Evolutionary conservation across 1,140 invertebrate species (phyloP), one percentile per base, ranked within the genome.

Genomic region (Bilobella aurantiaca): DNA sequence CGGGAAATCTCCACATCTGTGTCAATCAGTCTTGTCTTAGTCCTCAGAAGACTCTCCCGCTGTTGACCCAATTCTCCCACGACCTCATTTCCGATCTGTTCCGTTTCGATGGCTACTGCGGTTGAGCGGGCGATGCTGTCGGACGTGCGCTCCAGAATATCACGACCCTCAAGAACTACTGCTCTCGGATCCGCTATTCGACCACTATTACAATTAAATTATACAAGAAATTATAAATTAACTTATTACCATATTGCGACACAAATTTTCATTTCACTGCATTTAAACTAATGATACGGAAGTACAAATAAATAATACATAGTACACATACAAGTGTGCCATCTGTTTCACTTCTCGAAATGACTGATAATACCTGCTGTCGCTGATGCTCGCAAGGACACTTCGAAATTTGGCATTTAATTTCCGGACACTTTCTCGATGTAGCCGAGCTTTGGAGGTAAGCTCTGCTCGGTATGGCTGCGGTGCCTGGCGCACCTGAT

Each of bases 31-130:
- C 82, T 74, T 57, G 79, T 79, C 74, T 82, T 82, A 16, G 85
- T 84, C 67, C 84, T 72, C 1, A 83, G 72, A 12, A 88, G 76
- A 18, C 81, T 76, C 71, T 87, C 86, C 68, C 86, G 77, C 74
- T 87, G 86, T 63, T 75, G 76, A 1, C 81, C 81, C 27, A 87
- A 74, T 72, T 87, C 85, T 60, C 81, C 79, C n/a, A 89, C 79
- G 5, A 89, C 87, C 74, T 87, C 86, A 2, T 82, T 84, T 0
- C 88, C 89, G 69, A 91, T 82, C 73, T 84, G 80, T 77, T 91
- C 90, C 0, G 87, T 90, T 75, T 91, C 88, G 8, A 84, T 80
- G 16, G 89, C 87, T 57, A 88, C 81, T 72, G 83, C 83, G 67
- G 87, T 85, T 1, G 87, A 86, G 66, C 87, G 78, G 1, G 80